Conservation (phyloP, 1,140 invertebrate species). For the Aphis craccivora region DNA sequence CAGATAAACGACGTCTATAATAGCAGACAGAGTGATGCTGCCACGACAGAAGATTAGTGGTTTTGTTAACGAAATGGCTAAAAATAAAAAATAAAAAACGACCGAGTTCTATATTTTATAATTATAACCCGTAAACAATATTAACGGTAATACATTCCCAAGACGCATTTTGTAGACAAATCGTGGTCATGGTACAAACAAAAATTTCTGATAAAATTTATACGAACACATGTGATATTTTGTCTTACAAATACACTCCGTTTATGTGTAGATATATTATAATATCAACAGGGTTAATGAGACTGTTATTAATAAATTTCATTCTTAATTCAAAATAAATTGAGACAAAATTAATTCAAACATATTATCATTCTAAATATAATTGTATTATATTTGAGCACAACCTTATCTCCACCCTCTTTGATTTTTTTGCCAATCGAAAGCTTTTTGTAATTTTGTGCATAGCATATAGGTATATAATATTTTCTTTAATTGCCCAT, state of each 20-base stretch:
- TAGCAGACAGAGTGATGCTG: background rate
- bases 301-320: too few relatives aligned
- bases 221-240: background rate
- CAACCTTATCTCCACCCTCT: too few relatives aligned
- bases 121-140: background rate
- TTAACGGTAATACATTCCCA: background rate
- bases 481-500: too few relatives aligned
- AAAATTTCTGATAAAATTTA: background rate
- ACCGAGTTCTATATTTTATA: background rate
- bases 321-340: background rate
- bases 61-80: background rate
- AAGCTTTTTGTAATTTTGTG: too few relatives aligned
- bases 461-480: too few relatives aligned
- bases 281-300: too few relatives aligned
- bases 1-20: background rate
- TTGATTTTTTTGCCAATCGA: too few relatives aligned
- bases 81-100: background rate
- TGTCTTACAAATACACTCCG: background rate
- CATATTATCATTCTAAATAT: background rate
- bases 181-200: too few relatives aligned
- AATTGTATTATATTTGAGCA: background rate
- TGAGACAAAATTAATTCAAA: background rate
- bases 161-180: background rate
- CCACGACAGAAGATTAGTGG: background rate
- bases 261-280: background rate